Evolutionary conservation across 2,797 vertebrate species (phyloP).

Genomic region (Lutjanus campechanus): DNA sequence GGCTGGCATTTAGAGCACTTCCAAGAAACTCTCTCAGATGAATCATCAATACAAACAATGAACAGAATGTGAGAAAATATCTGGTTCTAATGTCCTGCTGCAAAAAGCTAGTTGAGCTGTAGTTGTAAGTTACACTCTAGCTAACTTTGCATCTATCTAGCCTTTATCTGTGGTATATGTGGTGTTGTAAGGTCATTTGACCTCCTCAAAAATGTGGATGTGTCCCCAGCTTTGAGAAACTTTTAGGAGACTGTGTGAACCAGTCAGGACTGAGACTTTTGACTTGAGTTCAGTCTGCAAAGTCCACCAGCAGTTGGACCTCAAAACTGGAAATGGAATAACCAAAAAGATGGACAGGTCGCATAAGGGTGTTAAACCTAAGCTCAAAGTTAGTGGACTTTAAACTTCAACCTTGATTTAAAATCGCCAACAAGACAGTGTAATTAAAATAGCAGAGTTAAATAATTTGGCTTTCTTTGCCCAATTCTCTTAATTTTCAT

Average conservation of each 20-base stretch:
- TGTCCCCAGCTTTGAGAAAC: neutral
- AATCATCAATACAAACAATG: constrained; percentile 25
- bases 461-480: constrained; percentile 24
- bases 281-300: neutral
- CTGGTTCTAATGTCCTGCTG: neutral
- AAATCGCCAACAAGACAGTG: neutral
- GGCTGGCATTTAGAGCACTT: constrained; percentile 31
- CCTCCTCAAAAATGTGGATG: neutral
- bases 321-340: too few species aligned
- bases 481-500: constrained; percentile 26
- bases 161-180: neutral
- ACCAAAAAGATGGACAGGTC: too few species aligned
- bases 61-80: constrained; percentile 8
- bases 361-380: too few species aligned
- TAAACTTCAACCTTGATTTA: neutral
- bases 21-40: neutral
- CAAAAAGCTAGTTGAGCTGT: too few species aligned
- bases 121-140: neutral
- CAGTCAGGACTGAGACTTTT: neutral
- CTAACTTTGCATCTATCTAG: neutral
- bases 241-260: neutral
- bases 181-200: neutral
- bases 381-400: too few species aligned
- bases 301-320: too few species aligned
- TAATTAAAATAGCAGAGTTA: constrained; percentile 19